phyloP scores from a whole-genome alignment of 35 echinoderm and acorn worm species.

The Anneissia japonica region DNA sequence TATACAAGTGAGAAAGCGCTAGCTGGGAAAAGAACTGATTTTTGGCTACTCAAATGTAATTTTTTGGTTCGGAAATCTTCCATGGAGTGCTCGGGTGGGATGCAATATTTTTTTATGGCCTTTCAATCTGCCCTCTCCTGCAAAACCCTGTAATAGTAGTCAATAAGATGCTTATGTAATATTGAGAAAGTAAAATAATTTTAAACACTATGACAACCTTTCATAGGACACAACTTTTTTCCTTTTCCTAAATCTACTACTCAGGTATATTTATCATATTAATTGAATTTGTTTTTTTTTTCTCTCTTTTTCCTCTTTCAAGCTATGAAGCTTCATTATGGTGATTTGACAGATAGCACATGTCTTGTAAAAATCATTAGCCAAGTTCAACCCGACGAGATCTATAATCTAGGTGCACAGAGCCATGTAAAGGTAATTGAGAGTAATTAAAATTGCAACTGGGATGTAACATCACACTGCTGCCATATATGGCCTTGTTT shows the following conservation, averaged over 20 bases:
- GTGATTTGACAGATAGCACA: conserved; percentile 93
- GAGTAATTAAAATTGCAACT: neutral
- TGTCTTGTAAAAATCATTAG: conserved; percentile 94
- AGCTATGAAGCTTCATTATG: conserved; percentile 98
- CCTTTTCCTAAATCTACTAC: neutral
- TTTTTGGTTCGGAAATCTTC: too few relatives aligned
- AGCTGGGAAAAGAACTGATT: too few relatives aligned
- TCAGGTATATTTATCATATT: neutral
- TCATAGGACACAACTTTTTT: neutral
- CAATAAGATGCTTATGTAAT: too few relatives aligned
- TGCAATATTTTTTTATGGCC: too few relatives aligned
- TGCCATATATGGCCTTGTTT: neutral
- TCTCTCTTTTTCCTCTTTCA: conserved; percentile 7
- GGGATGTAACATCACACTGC: neutral
- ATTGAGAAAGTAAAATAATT: too few relatives aligned
- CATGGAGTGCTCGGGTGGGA: too few relatives aligned
- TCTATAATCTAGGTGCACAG: conserved; percentile 97
- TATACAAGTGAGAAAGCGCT: too few relatives aligned
- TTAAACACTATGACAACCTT: too few relatives aligned
- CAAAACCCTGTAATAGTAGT: too few relatives aligned
- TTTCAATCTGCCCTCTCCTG: too few relatives aligned
- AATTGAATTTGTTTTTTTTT: neutral
- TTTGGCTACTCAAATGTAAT: too few relatives aligned
- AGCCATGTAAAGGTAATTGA: conserved; percentile 94
- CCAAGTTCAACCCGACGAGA: conserved; percentile 73